A percentile compares a stretch with the other conserved stretches of the same genome.
Evolutionary conservation across 2,888 invertebrate genomes (phyloP).

Genomic region (Abrostola triplasia): DNA sequence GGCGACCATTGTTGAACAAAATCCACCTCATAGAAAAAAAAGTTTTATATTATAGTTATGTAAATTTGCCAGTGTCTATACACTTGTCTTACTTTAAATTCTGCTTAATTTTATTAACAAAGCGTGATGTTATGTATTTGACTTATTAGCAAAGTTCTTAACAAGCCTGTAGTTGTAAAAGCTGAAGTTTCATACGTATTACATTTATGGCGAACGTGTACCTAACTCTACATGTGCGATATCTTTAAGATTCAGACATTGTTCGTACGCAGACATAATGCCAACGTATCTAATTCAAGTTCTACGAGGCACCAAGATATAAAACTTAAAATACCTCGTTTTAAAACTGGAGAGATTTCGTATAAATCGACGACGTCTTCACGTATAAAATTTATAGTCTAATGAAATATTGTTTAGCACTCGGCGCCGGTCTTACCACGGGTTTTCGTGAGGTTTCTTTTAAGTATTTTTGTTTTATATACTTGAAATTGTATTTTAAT

Average conservation of each 20-base stretch:
- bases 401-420: constrained; percentile 69
- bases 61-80: too few species aligned
- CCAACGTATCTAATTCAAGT: neutral
- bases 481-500: neutral
- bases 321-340: constrained; percentile 39
- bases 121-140: neutral
- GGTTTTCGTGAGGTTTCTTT: constrained; percentile 43
- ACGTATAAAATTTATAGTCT: constrained; percentile 64
- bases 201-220: neutral
- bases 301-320: constrained; percentile 8
- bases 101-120: neutral
- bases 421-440: constrained; percentile 53
- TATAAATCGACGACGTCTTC: constrained; percentile 58
- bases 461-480: neutral
- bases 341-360: constrained; percentile 47
- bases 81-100: too few species aligned
- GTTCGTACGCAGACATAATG: neutral
- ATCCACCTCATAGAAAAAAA: too few species aligned
- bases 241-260: constrained; percentile 4
- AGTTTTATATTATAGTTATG: too few species aligned
- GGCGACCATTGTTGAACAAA: too few species aligned
- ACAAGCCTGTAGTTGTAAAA: neutral
- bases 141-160: constrained; percentile 5
- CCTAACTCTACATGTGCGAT: constrained; percentile 1
- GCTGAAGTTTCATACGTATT: neutral